Evolutionary conservation across 2,888 invertebrate species (phyloP).

Genomic region (Zonitis immaculata): DNA sequence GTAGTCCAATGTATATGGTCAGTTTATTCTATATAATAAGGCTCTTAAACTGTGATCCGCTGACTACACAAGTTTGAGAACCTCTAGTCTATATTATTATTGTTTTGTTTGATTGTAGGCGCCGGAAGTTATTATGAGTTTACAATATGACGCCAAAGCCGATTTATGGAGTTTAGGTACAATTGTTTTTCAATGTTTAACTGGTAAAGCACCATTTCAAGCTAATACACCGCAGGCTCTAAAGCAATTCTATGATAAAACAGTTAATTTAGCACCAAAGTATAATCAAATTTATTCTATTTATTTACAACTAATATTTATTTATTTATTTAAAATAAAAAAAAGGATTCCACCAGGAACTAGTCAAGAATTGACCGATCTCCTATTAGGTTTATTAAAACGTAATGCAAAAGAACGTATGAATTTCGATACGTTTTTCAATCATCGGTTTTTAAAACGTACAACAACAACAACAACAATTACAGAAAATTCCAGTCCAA

Average conservation of each 20-base stretch:
- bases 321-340: constrained; percentile 26
- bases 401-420: constrained; percentile 93
- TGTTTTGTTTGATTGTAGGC: constrained; percentile 59
- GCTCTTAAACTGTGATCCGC: too few species aligned
- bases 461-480: constrained; percentile 45
- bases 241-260: constrained; percentile 95
- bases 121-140: constrained; percentile 98
- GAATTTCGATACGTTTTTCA: constrained; percentile 94
- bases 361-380: constrained; percentile 80
- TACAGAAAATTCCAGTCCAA: constrained; percentile 26
- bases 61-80: too few species aligned
- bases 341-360: constrained; percentile 90
- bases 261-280: constrained; percentile 85
- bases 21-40: constrained; percentile 33
- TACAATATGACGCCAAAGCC: constrained; percentile 98
- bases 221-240: constrained; percentile 97
- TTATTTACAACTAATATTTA: too few species aligned
- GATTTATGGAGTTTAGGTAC: constrained; percentile 99
- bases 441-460: constrained; percentile 83
- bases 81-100: too few species aligned
- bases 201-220: constrained; percentile 97
- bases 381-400: constrained; percentile 81
- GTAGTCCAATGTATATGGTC: constrained; percentile 99
- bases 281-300: too few species aligned
- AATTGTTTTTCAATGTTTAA: constrained; percentile 84